phyloP scores from a whole-genome alignment of 2,888 invertebrate genomes.

The Brassicogethes aeneus region DNA sequence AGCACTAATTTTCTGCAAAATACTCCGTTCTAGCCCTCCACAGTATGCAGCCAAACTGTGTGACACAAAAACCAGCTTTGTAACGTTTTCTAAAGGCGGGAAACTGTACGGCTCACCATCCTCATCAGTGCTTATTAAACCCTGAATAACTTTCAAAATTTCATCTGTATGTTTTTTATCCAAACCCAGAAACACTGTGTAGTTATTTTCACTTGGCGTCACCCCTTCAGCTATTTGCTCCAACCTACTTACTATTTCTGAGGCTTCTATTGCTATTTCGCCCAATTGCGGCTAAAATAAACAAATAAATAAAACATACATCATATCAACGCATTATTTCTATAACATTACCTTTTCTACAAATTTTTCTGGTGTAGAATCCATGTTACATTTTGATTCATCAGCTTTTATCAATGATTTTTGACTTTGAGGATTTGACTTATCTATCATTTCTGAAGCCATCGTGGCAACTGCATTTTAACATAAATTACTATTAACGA shows the following conservation, averaged over 20 bases:
- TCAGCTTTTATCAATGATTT: conserved; percentile 19
- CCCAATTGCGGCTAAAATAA: conserved; percentile 32
- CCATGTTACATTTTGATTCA: conserved; percentile 37
- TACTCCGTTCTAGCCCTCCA: conserved; percentile 69
- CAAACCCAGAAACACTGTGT: conserved; percentile 37
- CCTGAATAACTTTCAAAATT: conserved; percentile 51
- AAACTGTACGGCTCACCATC: conserved; percentile 53
- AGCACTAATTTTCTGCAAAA: conserved; percentile 70
- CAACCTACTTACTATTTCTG: conserved; percentile 40
- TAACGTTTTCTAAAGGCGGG: conserved; percentile 53
- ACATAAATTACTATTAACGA: not conserved
- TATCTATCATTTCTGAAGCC: conserved; percentile 15
- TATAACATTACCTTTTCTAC: conserved; percentile 2
- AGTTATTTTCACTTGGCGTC: conserved; percentile 26
- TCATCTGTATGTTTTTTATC: conserved; percentile 44
- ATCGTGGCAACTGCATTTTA: conserved; percentile 5
- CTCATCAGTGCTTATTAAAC: conserved; percentile 52
- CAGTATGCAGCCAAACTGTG: conserved; percentile 83
- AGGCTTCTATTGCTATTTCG: conserved; percentile 41
- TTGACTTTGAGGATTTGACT: conserved; percentile 21
- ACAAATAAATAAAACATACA: too few species aligned
- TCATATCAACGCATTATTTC: too few species aligned
- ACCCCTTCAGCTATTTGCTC: conserved; percentile 38
- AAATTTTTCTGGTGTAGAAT: conserved; percentile 22
- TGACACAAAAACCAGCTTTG: conserved; percentile 65